Evolutionary conservation across 2,888 invertebrate species (phyloP).

Genomic region (Tortrix viridana): DNA sequence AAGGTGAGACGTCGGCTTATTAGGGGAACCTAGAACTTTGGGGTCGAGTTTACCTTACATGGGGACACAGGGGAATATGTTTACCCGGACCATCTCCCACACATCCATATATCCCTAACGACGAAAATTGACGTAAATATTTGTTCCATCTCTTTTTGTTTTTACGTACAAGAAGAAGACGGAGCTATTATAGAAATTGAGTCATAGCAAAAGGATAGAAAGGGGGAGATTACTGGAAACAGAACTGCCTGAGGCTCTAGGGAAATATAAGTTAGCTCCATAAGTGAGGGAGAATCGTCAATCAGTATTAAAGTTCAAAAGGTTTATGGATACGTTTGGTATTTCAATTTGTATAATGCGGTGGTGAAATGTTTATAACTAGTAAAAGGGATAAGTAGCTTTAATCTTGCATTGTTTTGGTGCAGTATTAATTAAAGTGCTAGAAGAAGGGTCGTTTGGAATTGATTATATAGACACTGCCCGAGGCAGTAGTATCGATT

Average conservation of each 20-base stretch:
- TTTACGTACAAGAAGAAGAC: constrained; percentile 51
- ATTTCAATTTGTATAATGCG: constrained; percentile 72
- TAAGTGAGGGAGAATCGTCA: constrained; percentile 70
- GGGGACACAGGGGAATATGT: constrained; percentile 73
- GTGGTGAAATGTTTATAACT: constrained; percentile 35
- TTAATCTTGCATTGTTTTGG: constrained; percentile 29
- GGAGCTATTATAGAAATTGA: constrained; percentile 47
- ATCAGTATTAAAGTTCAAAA: constrained; percentile 74
- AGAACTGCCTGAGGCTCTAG: constrained; percentile 64
- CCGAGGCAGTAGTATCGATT: no score
- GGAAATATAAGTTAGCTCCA: constrained; percentile 73
- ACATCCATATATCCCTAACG: constrained; percentile 8
- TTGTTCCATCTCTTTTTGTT: constrained; percentile 51
- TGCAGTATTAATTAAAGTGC: constrained; percentile 29
- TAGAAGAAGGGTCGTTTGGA: constrained; percentile 4
- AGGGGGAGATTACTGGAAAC: constrained; percentile 58
- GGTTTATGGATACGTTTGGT: constrained; percentile 53
- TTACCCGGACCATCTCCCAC: constrained; percentile 62
- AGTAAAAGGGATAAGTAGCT: constrained; percentile 30
- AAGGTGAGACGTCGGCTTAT: constrained; percentile 80
- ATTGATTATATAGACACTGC: no score
- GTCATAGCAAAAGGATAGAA: constrained; percentile 24
- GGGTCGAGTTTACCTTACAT: constrained; percentile 73
- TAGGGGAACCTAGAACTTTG: constrained; percentile 82
- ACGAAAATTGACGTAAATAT: constrained; percentile 42